These are phyloP conservation scores for Lacerta bilineata DNA, from an alignment of 2,797 vertebrate species.

Conservation along the genomic window DNA sequence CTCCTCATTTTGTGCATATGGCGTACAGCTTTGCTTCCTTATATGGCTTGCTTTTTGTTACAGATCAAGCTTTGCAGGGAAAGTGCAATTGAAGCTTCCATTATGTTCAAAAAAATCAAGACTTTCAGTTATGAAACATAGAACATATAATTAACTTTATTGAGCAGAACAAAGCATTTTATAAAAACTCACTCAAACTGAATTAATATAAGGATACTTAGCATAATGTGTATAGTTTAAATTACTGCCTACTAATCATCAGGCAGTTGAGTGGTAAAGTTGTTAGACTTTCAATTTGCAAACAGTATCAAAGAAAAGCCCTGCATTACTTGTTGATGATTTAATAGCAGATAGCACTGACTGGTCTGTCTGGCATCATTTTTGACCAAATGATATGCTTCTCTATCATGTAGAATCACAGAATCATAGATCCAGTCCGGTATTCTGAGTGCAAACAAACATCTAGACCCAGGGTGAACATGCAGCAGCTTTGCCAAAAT, in stretches of 20 bases:
- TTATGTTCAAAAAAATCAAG: conserved; percentile 73
- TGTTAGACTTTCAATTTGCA: conserved; percentile 76
- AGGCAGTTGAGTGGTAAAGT: conserved; percentile 75
- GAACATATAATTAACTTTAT: conserved; percentile 75
- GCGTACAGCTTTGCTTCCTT: conserved; percentile 57
- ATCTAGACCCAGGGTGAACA: too few species aligned
- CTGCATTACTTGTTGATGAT: conserved; percentile 66
- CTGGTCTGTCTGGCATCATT: conserved; percentile 1
- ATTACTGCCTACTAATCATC: conserved; percentile 74
- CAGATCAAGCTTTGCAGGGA: conserved; percentile 61
- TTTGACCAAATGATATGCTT: conserved; percentile 2
- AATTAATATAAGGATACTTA: conserved; percentile 77
- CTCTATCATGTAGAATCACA: conserved; percentile 5
- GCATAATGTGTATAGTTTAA: conserved; percentile 71
- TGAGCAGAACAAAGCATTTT: conserved; percentile 77
- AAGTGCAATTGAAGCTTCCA: conserved; percentile 72
- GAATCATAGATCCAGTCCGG: background rate
- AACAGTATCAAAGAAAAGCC: conserved; percentile 64
- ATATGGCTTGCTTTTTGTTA: conserved; percentile 63
- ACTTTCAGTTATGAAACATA: conserved; percentile 72
- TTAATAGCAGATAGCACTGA: conserved; percentile 33
- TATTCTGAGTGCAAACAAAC: background rate
- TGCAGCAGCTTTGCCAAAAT: too few species aligned
- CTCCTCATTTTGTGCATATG: conserved; percentile 12
- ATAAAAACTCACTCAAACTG: conserved; percentile 77